Evolutionary conservation across 2,797 vertebrate species (phyloP), one percentile per base, ranked within the genome.

Genomic region (Spinus olivaceus): DNA sequence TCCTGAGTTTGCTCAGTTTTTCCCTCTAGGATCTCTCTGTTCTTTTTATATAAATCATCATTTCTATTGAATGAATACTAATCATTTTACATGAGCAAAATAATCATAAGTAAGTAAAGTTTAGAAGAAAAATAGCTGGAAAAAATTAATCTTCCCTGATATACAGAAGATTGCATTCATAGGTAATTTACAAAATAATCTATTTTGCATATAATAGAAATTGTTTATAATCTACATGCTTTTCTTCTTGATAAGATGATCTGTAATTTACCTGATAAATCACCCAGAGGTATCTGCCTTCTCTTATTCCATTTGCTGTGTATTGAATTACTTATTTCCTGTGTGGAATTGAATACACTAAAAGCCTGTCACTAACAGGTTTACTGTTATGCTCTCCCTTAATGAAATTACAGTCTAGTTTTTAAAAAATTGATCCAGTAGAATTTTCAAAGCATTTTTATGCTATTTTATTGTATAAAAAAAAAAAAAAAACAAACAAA

Each of bases 311-410:
- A 28, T 93, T 94, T 93, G 42, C 50, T 87, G 27, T 65, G 18
- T 87, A 94, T 72, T 91, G 66, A 87, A 91, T 95, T 91, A 90
- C 78, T 80, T 64, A 57, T 63, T 92, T 96, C 91, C 92, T 93
- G 76, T 67, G 83, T 66, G 64, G 41, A 79, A 85, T 56, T 64
- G 23, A 74, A 25, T 77, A 35, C 10, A 51, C 39, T 63, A 44
- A 90, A 35, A 35, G 28, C 54, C 59, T 80, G 4, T 83, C 57
- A 46, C 71, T 90, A 83, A 90, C 61, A 66, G 39, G 6, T 44
- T 93, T 83, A 85, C 44, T 67, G 14, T 77, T 93, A 64, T 5
- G 8, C 33, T 78, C 42, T 67, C 22, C 30, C 22, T 12, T 82
- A 87, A 81, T 54, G 39, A 86, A 94, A 83, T 92, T 50, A 46